Evolutionary conservation across 2,888 invertebrate genomes (phyloP).

Genomic region (Conistra vaccinii): DNA sequence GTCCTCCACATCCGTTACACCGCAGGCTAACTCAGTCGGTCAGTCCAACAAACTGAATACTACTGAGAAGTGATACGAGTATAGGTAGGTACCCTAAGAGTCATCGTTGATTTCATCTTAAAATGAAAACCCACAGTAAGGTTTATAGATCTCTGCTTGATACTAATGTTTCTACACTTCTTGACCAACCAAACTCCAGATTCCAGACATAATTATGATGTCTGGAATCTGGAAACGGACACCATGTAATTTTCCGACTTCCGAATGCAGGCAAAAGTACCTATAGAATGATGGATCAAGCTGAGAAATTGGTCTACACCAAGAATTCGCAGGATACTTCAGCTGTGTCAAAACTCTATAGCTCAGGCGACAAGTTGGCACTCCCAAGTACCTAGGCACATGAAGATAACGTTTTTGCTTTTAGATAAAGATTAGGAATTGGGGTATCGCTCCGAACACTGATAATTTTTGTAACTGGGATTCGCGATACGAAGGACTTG

Average conservation of each 20-base stretch:
- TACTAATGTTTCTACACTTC: neutral
- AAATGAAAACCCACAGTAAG: neutral
- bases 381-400: constrained; percentile 30
- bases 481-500: constrained; percentile 30
- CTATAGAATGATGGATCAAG: neutral
- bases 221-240: neutral
- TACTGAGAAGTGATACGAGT: neutral
- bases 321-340: constrained; percentile 11
- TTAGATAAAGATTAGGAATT: constrained; percentile 60
- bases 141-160: neutral
- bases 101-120: neutral
- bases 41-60: neutral
- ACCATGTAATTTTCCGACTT: neutral
- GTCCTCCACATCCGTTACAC: neutral
- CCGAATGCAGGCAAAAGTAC: neutral
- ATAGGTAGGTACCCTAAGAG: too few relatives aligned
- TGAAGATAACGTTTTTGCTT: constrained; percentile 51
- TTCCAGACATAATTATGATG: too few relatives aligned
- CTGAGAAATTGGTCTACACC: neutral
- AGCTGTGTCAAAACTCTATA: neutral
- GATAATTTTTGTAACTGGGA: constrained; percentile 38
- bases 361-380: constrained; percentile 17
- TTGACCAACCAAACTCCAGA: too few relatives aligned
- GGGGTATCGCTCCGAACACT: constrained; percentile 52
- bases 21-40: neutral